Base-by-base conservation (phyloP, 2,888 invertebrate species). In the Habrosyne pyritoides region DNA sequence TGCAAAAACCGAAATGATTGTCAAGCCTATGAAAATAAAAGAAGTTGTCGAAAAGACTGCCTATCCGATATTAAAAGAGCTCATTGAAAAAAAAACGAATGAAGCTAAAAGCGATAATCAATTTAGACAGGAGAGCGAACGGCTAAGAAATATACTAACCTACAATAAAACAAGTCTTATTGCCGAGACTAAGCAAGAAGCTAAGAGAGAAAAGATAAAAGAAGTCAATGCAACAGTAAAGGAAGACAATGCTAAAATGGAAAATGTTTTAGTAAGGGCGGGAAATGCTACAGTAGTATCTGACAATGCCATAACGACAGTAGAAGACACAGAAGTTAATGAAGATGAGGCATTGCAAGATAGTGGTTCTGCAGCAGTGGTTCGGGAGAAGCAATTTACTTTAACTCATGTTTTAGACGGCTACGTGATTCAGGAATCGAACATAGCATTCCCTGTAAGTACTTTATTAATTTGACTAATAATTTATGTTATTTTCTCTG, bases 341-440 rank as follows among this genome's bases (percentile, higher is more conserved):
- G 62, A 61, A 54, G 57, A 59, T n/a, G 49, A 49, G 21, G 47
- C 51, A 30, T 60, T 63, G 21, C 67, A 71, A 21, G 67, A 63
- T 53, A 67, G 52, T 48, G n/a, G n/a, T n/a, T n/a, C n/a, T n/a
- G n/a, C n/a, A n/a, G n/a, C n/a, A n/a, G 65, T 53, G 36, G 63
- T 61, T 58, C 64, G 75, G 53, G 75, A 66, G 53, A 78, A 66
- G 63, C 77, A 78, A 55, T 83, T 69, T 57, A 71, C 81, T 59
- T 66, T 91, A 1, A 92, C 91, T 0, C 92, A 92, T 52, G 91
- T 92, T 1, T 66, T 92, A 8, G 91, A 91, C 53, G 91, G 91
- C 22, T 87, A 84, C 56, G 89, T 92, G 1, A 91, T 92, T 57
- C 92, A 92, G 61, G 92, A 92, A 61, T 91, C 92, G 0, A 91